A percentile compares a stretch with the other conserved stretches of the same genome.
These are phyloP conservation scores for Trigoniulus corallinus DNA, from an alignment of 1,140 invertebrate species.

Conservation along the genomic window DNA sequence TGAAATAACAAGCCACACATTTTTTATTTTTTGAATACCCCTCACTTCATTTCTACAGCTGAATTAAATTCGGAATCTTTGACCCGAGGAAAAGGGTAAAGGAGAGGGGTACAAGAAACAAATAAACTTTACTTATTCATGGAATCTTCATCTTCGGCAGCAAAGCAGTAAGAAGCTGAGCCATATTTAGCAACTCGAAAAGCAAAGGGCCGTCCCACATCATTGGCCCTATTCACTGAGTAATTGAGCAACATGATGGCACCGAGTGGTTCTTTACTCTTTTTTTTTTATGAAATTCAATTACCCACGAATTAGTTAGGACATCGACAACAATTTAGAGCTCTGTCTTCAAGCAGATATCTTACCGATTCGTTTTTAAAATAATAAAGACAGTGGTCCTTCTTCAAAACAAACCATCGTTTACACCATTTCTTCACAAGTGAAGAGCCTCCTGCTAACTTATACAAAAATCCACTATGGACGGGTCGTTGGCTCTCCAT, in stretches of 20 bases:
- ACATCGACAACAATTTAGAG: too few species aligned
- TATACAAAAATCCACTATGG: slow-evolving; percentile 62
- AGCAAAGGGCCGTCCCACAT: slow-evolving; percentile 29
- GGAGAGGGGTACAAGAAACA: background rate
- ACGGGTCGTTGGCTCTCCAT: slow-evolving; percentile 30
- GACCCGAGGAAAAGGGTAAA: too few species aligned
- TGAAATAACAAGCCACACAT: background rate
- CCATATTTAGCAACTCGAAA: slow-evolving; percentile 61
- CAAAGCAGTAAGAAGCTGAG: slow-evolving; percentile 56
- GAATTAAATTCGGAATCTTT: background rate
- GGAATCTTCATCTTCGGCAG: slow-evolving; percentile 57
- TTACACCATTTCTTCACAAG: slow-evolving; percentile 51
- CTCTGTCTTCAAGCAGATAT: too few species aligned
- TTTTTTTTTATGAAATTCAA: background rate
- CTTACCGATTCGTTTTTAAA: slow-evolving; percentile 63
- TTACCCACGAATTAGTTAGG: background rate
- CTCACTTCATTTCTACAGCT: background rate
- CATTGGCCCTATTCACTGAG: slow-evolving; percentile 44
- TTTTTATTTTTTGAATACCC: background rate
- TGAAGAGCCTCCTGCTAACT: slow-evolving; percentile 36
- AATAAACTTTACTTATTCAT: slow-evolving; percentile 40
- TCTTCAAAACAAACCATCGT: slow-evolving; percentile 75
- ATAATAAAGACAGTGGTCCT: slow-evolving; percentile 86
- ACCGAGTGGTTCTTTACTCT: slow-evolving; percentile 53
- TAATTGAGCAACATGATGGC: slow-evolving; percentile 73